A percentile compares a stretch with the other conserved stretches of the same genome.
Conservation (phyloP, 2,888 invertebrate genomes). For the Eristalis intricaria region DNA sequence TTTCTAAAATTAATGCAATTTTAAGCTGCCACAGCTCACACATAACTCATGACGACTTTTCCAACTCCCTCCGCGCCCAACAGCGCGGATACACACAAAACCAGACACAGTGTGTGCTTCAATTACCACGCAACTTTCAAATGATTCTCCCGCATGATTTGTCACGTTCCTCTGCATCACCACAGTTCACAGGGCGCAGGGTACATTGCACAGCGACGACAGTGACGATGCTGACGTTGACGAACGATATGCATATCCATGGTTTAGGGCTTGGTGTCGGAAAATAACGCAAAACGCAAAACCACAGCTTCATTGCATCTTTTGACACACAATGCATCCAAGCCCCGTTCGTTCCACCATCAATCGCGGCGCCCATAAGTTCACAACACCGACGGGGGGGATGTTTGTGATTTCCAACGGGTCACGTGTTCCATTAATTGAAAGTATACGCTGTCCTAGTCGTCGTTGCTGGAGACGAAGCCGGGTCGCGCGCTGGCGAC, state of each 20-base stretch:
- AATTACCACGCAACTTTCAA: constrained; percentile 29
- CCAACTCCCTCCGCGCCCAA: too few relatives aligned
- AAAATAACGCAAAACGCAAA: not conserved
- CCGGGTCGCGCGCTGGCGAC: not conserved
- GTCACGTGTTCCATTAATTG: constrained; percentile 68
- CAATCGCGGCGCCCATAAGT: constrained; percentile 5
- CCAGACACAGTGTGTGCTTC: not conserved
- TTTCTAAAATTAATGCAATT: constrained; percentile 17
- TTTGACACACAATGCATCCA: not conserved
- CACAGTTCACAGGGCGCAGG: not conserved
- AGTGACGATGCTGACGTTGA: not conserved
- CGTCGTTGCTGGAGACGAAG: constrained; percentile 5
- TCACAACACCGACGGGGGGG: not conserved
- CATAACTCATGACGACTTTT: not conserved
- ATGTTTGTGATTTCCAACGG: constrained; percentile 31
- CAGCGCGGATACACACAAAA: constrained; percentile 6
- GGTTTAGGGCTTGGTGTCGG: not conserved
- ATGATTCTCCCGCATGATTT: constrained; percentile 42
- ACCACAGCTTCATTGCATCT: constrained; percentile 40
- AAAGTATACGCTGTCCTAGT: constrained; percentile 40
- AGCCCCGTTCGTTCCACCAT: too few relatives aligned
- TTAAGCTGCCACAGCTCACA: not conserved
- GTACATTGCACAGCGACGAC: not conserved
- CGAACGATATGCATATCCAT: constrained; percentile 4
- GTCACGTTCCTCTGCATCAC: constrained; percentile 25